Evolutionary conservation across 2,113 vertebrate genomes (phyloP), one percentile per base, ranked within the genome.

Genomic region (Origma solitaria): DNA sequence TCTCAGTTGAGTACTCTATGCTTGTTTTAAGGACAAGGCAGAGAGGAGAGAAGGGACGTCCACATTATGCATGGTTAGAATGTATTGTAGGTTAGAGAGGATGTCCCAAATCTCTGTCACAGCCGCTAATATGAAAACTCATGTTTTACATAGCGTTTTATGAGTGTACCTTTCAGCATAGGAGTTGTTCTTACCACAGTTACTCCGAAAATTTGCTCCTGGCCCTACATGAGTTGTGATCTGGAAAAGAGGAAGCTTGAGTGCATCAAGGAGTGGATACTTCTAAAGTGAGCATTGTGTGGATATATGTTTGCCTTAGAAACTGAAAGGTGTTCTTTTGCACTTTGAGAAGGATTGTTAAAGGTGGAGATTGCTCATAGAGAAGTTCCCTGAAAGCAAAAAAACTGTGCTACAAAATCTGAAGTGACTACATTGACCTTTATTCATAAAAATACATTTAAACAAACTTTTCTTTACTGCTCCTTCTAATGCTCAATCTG

Each of bases 181-280:
- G 11, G 7, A n/a, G 23, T 38, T 85, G 15, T 61, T 76, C 25
- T 71, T 57, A 61, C 18, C 8, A 51, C 6, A 11, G 49, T 40
- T 82, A 6, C 53, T 76, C 45, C 72, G n/a, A 64, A 70, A 78
- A 56, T 5, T 8, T 81, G 7, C 16, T 81, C 15, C 45, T 90
- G 70, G 25, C 15, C 28, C 12, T 65, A 10, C 2, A 1, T 10
- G 40, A n/a, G 13, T 49, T 9, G 1, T 73, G 71, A 11, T 15
- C 33, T 56, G 47, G 49, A 92, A 38, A 28, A 85, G 28, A 57
- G 8, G 19, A 51, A 82, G 15, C 35, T 47, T 83, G 57, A 71
- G 7, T 0, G 0, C 12, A 47, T 80, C 28, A 58, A 66, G 11
- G 21, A 38, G n/a, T 24, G 15, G 38, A 35, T n/a, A 18, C 20